Conservation (phyloP, 1,140 invertebrate genomes). For the Drosophila ohnishii region DNA sequence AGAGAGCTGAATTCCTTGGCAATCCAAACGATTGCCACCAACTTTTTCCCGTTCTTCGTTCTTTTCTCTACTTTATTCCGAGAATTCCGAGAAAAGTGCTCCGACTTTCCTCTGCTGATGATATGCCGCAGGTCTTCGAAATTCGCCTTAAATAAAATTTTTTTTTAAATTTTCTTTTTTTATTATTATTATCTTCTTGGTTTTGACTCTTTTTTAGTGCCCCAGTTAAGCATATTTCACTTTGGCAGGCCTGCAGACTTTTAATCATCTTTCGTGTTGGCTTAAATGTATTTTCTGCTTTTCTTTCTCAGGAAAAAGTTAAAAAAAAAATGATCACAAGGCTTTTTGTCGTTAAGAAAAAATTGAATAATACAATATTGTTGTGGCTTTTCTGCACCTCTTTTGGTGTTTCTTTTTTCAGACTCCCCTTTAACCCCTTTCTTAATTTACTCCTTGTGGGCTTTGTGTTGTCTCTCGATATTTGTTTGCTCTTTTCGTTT, state of each 20-base stretch:
- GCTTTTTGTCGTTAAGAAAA: conserved; percentile 4
- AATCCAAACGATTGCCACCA: conserved; percentile 14
- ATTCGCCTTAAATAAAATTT: conserved; percentile 3
- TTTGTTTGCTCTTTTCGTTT: not conserved
- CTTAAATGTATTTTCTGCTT: conserved; percentile 6
- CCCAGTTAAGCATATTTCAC: conserved; percentile 4
- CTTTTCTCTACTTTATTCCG: conserved; percentile 6
- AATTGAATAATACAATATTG: conserved; percentile 6
- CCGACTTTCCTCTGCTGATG: not conserved
- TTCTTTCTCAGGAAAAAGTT: not conserved
- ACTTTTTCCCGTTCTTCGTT: conserved; percentile 15
- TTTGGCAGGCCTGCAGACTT: conserved; percentile 1
- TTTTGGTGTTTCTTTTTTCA: not conserved
- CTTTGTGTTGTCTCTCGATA: not conserved
- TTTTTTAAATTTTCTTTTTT: not conserved
- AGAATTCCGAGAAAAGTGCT: conserved; percentile 25
- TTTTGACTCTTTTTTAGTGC: not conserved
- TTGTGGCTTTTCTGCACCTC: not conserved
- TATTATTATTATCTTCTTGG: not conserved
- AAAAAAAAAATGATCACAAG: not conserved
- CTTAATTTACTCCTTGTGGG: not conserved
- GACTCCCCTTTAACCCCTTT: not conserved
- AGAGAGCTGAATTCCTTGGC: conserved; percentile 13
- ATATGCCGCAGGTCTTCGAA: conserved; percentile 1
- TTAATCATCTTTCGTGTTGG: conserved; percentile 9